A percentile compares a stretch with the other conserved stretches of the same genome.
Evolutionary conservation across 2,113 vertebrate genomes (phyloP).

Genomic region (Heliornis fulica): DNA sequence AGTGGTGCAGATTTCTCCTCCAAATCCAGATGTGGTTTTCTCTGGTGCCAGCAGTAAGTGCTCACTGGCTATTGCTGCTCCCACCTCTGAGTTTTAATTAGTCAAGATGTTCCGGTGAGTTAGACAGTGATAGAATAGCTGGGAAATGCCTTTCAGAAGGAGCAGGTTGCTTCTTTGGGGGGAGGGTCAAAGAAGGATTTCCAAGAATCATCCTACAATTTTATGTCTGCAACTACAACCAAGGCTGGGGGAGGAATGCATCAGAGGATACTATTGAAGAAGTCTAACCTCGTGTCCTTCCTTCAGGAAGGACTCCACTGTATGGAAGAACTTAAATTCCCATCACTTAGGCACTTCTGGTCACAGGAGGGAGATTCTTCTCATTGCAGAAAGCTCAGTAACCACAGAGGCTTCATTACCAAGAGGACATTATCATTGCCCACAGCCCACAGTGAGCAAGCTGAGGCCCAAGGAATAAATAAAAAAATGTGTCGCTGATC

Average conservation of each 20-base stretch:
- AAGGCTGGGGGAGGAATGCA: not conserved
- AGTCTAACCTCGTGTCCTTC: not conserved
- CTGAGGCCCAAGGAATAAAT: not conserved
- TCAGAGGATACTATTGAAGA: not conserved
- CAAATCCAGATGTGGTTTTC: not conserved
- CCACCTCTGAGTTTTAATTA: not conserved
- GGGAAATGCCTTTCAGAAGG: not conserved
- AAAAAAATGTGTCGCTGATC: not conserved
- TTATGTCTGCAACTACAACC: not conserved
- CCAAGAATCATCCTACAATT: not conserved
- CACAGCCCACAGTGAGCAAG: not conserved
- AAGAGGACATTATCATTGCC: not conserved
- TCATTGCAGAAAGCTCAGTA: not conserved
- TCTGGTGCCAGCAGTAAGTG: not conserved
- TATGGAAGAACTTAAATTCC: not conserved
- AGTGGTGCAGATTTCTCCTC: not conserved
- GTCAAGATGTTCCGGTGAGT: not conserved
- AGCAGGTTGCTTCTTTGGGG: not conserved
- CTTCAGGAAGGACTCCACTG: fast-evolving
- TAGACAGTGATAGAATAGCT: not conserved
- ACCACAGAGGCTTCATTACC: not conserved
- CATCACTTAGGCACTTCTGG: not conserved
- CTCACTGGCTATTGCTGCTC: not conserved
- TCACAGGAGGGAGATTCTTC: not conserved
- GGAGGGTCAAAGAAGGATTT: not conserved